Percentiles rank a stretch among this genome's conserved stretches.
Conservation (phyloP, 1,140 invertebrate genomes). For the Theocolax elegans region DNA sequence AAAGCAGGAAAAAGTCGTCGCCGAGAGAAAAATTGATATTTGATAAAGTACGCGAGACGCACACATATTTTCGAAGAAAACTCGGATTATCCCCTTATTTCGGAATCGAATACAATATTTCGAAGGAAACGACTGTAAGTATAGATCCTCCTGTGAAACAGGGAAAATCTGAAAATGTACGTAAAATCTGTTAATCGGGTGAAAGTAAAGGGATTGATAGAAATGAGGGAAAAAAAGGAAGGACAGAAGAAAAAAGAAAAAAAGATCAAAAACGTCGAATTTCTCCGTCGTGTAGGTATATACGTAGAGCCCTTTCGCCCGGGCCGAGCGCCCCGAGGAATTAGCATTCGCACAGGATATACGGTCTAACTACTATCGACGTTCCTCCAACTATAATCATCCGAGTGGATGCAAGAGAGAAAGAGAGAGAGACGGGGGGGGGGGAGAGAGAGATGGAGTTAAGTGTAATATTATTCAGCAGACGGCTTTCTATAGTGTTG, state of each 20-base stretch:
- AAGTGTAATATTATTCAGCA: constrained; percentile 69
- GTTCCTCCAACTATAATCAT: constrained; percentile 68
- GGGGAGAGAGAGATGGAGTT: constrained; percentile 50
- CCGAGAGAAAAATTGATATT: constrained; percentile 60
- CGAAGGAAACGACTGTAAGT: not conserved
- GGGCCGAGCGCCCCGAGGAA: constrained; percentile 51
- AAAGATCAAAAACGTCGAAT: constrained; percentile 2
- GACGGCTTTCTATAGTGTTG: constrained; percentile 62
- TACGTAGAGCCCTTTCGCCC: not conserved
- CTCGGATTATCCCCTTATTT: not conserved
- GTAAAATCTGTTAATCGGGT: constrained; percentile 41
- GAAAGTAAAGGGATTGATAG: constrained; percentile 41
- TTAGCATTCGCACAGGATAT: constrained; percentile 69
- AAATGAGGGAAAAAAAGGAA: no score
- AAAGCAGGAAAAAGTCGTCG: constrained; percentile 54
- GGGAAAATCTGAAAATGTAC: constrained; percentile 37
- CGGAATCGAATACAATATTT: constrained; percentile 37
- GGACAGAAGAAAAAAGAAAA: constrained; percentile 33
- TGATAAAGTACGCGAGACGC: constrained; percentile 41
- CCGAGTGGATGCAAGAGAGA: constrained; percentile 52
- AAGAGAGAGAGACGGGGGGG: not conserved
- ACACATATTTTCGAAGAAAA: constrained; percentile 29
- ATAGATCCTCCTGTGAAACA: constrained; percentile 14
- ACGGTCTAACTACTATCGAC: constrained; percentile 69
- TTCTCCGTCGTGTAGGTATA: not conserved